Conservation (phyloP, 2,888 invertebrate genomes). For the Micoletzkya japonica region DNA sequence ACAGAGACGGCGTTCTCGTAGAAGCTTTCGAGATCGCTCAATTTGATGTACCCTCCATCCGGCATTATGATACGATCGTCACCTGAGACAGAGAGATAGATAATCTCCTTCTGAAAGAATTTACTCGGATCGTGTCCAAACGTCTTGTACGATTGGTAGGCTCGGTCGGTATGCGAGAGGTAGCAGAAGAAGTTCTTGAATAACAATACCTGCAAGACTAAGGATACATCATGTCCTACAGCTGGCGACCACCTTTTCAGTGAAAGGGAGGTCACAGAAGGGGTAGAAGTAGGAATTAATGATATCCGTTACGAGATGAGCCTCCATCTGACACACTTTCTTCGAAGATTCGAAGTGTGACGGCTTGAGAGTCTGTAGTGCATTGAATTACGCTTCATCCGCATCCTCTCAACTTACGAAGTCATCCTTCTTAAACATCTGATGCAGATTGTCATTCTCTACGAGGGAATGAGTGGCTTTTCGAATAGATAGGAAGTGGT, state of each 20-base stretch:
- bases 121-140: slow-evolving; percentile 44
- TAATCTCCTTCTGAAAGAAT: background rate
- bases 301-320: slow-evolving; percentile 54
- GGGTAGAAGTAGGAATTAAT: slow-evolving; percentile 57
- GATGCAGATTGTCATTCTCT: slow-evolving; percentile 38
- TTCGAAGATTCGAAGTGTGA: slow-evolving; percentile 53
- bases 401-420: slow-evolving; percentile 17
- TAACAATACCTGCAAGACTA: slow-evolving; percentile 39
- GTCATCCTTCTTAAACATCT: slow-evolving; percentile 33
- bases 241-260: slow-evolving; percentile 41
- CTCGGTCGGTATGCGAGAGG: slow-evolving; percentile 57
- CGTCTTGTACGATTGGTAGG: slow-evolving; percentile 52
- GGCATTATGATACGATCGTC: slow-evolving; percentile 59
- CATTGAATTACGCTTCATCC: background rate
- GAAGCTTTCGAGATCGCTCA: slow-evolving; percentile 52
- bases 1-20: slow-evolving; percentile 52
- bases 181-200: slow-evolving; percentile 59
- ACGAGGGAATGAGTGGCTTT: slow-evolving; percentile 52
- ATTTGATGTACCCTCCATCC: slow-evolving; percentile 54
- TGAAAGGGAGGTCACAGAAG: slow-evolving; percentile 43
- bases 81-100: slow-evolving; percentile 32
- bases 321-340: slow-evolving; percentile 57
- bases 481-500: slow-evolving; percentile 51
- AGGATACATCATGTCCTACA: background rate
- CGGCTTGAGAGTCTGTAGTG: slow-evolving; percentile 34